Evolutionary conservation across 2,113 vertebrate species (phyloP), one percentile per base, ranked within the genome.

Genomic region (Tapirus terrestris): DNA sequence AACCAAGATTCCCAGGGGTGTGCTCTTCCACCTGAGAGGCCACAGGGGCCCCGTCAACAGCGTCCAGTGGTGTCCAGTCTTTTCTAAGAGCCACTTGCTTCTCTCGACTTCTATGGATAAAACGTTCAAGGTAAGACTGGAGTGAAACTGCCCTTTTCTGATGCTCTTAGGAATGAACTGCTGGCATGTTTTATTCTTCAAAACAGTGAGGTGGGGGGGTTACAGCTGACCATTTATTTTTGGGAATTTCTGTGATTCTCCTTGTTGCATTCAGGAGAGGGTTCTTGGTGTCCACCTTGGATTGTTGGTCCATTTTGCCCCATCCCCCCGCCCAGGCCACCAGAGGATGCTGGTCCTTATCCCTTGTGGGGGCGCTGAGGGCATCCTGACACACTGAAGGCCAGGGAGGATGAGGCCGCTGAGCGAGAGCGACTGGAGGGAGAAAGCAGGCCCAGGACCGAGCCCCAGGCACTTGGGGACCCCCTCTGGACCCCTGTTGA

Each of bases 101-200:
- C 99, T 99, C 84, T 99, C 99, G 0, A 98, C 99, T 7, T 99
- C 99, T 79, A 99, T 99, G 99, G 99, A 99, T 98, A 99, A 99
- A 96, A 99, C 99, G 33, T 87, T 99, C 93, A 99, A 99, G 99
- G 99, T 99, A 99, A 99, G 95, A 4, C 33, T 3, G 8, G 33
- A 8, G 43, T 2, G 70, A 3, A 10, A 16, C 8, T 0, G 70
- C 33, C 16, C 12, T 33, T 27, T 3, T 13, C 18, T 72, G 94
- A 0, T 25, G 1, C 29, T 63, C 33, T 88, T 13, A 36, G 77
- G 81, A 27, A 1, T 25, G 1, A 27, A 13, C 31, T 33, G 7
- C 65, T 12, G 27, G 60, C n/a, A 0, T 3, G 36, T 10, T 33
- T 14, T 12, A 0, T 27, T 36, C 11, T 21, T 72, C 18, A 5